Evolutionary conservation across 2,797 vertebrate genomes (phyloP).

Genomic region (Periparus ater): DNA sequence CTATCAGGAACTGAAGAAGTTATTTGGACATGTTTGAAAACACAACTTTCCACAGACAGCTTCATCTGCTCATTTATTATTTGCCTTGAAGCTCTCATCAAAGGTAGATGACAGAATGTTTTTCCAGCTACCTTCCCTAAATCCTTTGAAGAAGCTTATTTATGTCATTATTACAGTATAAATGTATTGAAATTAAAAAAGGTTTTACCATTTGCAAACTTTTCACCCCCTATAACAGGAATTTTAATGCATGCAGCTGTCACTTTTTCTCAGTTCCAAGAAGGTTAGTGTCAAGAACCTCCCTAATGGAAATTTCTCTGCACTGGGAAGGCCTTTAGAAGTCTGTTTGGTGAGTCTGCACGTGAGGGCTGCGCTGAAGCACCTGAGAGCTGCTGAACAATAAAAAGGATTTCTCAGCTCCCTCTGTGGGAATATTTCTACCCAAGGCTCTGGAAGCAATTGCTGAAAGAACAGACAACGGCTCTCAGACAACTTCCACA

Average conservation of each 20-base stretch:
- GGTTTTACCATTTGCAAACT: slow-evolving; percentile 18
- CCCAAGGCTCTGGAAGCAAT: neutral
- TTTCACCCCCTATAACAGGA: neutral
- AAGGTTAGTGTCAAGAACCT: slow-evolving; percentile 33
- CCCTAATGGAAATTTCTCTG: slow-evolving; percentile 34
- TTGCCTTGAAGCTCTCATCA: slow-evolving; percentile 59
- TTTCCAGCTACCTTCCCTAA: slow-evolving; percentile 6
- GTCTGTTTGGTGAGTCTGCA: neutral
- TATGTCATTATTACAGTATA: slow-evolving; percentile 56
- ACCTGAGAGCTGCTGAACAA: neutral
- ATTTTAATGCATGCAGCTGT: slow-evolving; percentile 40
- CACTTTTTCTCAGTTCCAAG: slow-evolving; percentile 38
- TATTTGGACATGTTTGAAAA: slow-evolving; percentile 23
- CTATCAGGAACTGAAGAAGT: neutral
- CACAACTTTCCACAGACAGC: neutral
- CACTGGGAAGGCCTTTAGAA: neutral
- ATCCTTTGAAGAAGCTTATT: slow-evolving; percentile 58
- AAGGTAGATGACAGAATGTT: slow-evolving; percentile 40
- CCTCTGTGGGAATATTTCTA: neutral
- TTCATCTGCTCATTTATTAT: slow-evolving; percentile 60
- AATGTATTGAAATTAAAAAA: slow-evolving; percentile 39
- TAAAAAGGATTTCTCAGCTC: neutral
- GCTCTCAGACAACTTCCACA: neutral
- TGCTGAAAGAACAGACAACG: neutral
- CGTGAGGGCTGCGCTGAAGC: neutral